Evolutionary conservation across 2,888 invertebrate species (phyloP).

Genomic region (Rhabditoides inermis): DNA sequence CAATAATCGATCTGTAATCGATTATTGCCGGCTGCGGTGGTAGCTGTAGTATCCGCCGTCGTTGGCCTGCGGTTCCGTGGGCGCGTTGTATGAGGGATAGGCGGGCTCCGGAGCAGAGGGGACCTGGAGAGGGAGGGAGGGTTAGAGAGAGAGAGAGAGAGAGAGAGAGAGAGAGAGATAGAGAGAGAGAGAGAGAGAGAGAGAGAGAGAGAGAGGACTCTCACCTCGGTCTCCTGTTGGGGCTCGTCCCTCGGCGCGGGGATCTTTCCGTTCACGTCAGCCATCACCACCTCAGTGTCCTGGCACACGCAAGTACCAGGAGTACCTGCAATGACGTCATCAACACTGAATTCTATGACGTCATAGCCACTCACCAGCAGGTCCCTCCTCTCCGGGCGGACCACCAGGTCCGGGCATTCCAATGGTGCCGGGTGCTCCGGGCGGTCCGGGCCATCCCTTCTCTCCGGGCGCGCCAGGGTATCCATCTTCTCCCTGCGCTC

Average conservation of each 20-base stretch:
- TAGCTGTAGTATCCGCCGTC: conserved; percentile 40
- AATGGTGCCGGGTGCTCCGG: conserved; percentile 46
- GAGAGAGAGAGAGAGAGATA: neutral
- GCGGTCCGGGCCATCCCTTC: conserved; percentile 51
- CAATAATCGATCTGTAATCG: neutral
- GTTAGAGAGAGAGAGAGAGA: neutral
- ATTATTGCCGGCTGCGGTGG: conserved; percentile 20
- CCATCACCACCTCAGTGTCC: conserved; percentile 52
- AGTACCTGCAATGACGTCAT: conserved; percentile 26
- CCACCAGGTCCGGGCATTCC: conserved; percentile 41
- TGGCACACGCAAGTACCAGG: conserved; percentile 52
- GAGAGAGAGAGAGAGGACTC: neutral
- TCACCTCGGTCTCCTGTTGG: too few relatives aligned
- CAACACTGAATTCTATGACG: neutral
- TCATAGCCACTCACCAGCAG: conserved; percentile 18
- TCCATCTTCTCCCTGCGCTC: conserved; percentile 47
- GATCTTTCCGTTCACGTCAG: conserved; percentile 32
- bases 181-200: conserved; percentile 1
- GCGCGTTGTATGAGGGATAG: neutral
- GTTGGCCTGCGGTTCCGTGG: conserved; percentile 24
- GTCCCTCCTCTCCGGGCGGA: conserved; percentile 46
- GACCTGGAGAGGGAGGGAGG: neutral
- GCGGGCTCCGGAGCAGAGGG: neutral
- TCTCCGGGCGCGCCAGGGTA: conserved; percentile 49
- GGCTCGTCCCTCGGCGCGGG: conserved; percentile 28